Evolutionary conservation across 2,888 invertebrate genomes (phyloP).

Genomic region (Bembecia ichneumoniformis): DNA sequence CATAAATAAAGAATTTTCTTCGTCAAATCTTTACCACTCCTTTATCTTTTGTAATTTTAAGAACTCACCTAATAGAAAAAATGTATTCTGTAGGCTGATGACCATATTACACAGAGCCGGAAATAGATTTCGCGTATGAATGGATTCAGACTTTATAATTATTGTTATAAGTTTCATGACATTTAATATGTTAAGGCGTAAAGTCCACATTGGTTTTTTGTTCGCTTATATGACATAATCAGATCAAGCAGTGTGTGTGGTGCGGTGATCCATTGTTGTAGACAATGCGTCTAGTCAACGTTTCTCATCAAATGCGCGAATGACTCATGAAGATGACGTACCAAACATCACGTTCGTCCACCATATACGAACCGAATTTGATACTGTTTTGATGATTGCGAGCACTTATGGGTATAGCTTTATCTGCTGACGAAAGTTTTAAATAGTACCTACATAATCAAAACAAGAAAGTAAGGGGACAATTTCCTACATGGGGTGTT

Average conservation of each 20-base stretch:
- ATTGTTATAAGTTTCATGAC: slow-evolving; percentile 7
- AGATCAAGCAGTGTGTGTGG: slow-evolving; percentile 39
- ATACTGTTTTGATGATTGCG: slow-evolving; percentile 1
- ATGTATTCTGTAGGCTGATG: slow-evolving; percentile 1
- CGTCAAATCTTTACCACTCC: too few species aligned
- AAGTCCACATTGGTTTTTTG: slow-evolving; percentile 42
- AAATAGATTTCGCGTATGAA: too few species aligned
- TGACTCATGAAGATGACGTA: slow-evolving; percentile 53
- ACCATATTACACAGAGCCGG: slow-evolving; percentile 1
- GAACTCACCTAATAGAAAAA: not conserved
- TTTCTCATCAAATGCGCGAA: slow-evolving; percentile 47
- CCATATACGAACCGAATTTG: slow-evolving; percentile 37
- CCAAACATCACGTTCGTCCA: slow-evolving; percentile 39
- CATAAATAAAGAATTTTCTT: too few species aligned
- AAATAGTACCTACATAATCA: too few species aligned
- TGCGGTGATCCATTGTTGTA: slow-evolving; percentile 56
- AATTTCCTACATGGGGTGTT: too few species aligned
- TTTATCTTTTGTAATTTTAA: too few species aligned
- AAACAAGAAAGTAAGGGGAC: too few species aligned
- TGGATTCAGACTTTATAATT: too few species aligned
- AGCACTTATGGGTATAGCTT: too few species aligned
- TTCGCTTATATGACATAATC: slow-evolving; percentile 53
- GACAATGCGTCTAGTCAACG: slow-evolving; percentile 60
- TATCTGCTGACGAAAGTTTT: too few species aligned
- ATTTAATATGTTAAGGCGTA: slow-evolving; percentile 22